phyloP scores from a whole-genome alignment of 1,140 invertebrate species.

The Pogonognathellus flavescens region DNA sequence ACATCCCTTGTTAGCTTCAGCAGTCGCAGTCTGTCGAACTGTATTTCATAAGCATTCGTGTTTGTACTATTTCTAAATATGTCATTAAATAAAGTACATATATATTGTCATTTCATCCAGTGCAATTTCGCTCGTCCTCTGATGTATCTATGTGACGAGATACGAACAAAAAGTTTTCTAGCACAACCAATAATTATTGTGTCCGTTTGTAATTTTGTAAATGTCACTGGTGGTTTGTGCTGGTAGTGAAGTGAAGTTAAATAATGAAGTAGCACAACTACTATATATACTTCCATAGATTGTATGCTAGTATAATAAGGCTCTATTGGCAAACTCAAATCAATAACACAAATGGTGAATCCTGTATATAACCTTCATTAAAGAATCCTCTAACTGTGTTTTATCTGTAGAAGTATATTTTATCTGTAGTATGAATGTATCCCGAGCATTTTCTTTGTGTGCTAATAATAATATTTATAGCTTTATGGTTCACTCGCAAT shows the following conservation, averaged over 20 bases:
- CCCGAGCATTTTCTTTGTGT: neutral
- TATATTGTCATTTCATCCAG: no score
- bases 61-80: no score
- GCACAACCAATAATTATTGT: neutral
- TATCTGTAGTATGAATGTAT: neutral
- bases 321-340: neutral
- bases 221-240: neutral
- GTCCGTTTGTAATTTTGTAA: neutral
- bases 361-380: slow-evolving; percentile 33
- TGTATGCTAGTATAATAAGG: no score
- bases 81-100: no score
- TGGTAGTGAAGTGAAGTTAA: slow-evolving; percentile 19
- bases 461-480: neutral
- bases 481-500: neutral
- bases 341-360: slow-evolving; percentile 42
- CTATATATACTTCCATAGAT: neutral
- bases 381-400: neutral
- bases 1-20: no score
- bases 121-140: no score
- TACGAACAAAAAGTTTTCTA: neutral
- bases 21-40: no score
- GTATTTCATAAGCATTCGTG: no score
- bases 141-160: no score
- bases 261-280: slow-evolving; percentile 21
- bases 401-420: no score